Evolutionary conservation across 2,888 invertebrate species (phyloP).

Genomic region (Linnaemya tessellans): DNA sequence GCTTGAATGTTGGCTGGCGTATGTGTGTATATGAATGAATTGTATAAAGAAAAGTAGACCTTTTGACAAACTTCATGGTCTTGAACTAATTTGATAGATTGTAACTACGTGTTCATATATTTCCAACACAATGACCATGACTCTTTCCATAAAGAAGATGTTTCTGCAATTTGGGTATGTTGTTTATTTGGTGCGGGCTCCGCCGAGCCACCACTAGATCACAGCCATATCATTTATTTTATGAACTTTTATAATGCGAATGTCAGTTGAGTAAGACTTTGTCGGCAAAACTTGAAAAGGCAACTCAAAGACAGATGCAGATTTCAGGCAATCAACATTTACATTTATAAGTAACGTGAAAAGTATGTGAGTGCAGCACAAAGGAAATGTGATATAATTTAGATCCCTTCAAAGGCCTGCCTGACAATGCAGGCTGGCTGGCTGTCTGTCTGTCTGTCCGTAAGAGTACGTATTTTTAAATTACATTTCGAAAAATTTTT

Average conservation of each 20-base stretch:
- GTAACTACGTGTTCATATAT: conserved; percentile 64
- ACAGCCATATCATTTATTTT: conserved; percentile 61
- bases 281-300: conserved; percentile 50
- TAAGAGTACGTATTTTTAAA: conserved; percentile 10
- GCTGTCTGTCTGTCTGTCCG: conserved; percentile 7
- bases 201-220: conserved; percentile 36
- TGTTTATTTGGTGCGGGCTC: conserved; percentile 45
- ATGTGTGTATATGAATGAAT: background rate
- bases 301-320: conserved; percentile 58
- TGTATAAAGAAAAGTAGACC: conserved; percentile 22
- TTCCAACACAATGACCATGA: conserved; percentile 20
- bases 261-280: conserved; percentile 50
- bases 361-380: background rate
- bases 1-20: conserved; percentile 16
- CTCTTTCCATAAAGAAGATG: conserved; percentile 6
- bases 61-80: conserved; percentile 71
- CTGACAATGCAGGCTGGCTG: background rate
- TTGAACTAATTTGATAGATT: conserved; percentile 72
- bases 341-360: background rate
- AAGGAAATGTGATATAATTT: conserved; percentile 48
- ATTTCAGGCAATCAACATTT: conserved; percentile 61
- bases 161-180: conserved; percentile 45
- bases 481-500: conserved; percentile 37
- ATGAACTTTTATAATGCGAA: conserved; percentile 54
- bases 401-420: conserved; percentile 11